Percentiles rank a stretch among this genome's conserved stretches.
Evolutionary conservation across 2,113 vertebrate genomes (phyloP).

Genomic region (Phoxinus phoxinus): DNA sequence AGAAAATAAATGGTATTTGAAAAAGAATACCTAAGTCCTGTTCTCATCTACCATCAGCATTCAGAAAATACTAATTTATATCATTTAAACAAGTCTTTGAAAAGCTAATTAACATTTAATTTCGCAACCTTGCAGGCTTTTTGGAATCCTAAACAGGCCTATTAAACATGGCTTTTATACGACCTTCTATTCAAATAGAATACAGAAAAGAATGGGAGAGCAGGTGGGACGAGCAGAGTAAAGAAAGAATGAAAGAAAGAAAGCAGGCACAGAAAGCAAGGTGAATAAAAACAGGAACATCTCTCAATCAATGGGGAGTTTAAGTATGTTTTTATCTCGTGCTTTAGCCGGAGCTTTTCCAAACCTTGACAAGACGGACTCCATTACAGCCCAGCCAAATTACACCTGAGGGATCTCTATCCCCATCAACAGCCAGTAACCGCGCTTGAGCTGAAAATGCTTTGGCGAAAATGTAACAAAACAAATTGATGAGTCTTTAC

Average conservation of each 20-base stretch:
- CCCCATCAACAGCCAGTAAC: neutral
- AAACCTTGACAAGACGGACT: neutral
- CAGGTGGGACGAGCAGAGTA: neutral
- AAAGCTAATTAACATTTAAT: too few relatives aligned
- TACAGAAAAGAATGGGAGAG: neutral
- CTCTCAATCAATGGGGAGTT: slow-evolving; percentile 3
- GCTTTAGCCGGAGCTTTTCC: neutral
- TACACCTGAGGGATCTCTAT: slow-evolving; percentile 10
- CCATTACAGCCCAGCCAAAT: slow-evolving; percentile 12
- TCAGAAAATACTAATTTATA: too few relatives aligned
- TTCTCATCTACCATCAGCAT: too few relatives aligned
- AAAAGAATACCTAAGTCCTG: too few relatives aligned
- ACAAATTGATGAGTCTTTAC: neutral
- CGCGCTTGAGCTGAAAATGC: neutral
- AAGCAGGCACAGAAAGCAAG: neutral
- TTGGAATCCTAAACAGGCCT: neutral
- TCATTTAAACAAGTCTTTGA: too few relatives aligned
- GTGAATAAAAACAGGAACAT: neutral
- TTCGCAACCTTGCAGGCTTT: too few relatives aligned
- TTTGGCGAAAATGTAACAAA: neutral
- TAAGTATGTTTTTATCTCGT: slow-evolving; percentile 14
- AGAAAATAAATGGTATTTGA: too few relatives aligned
- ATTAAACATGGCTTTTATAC: neutral
- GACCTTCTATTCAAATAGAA: neutral
- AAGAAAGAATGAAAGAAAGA: slow-evolving; percentile 7